Evolutionary conservation across 2,888 invertebrate species (phyloP).

Genomic region (Apoda limacodes): DNA sequence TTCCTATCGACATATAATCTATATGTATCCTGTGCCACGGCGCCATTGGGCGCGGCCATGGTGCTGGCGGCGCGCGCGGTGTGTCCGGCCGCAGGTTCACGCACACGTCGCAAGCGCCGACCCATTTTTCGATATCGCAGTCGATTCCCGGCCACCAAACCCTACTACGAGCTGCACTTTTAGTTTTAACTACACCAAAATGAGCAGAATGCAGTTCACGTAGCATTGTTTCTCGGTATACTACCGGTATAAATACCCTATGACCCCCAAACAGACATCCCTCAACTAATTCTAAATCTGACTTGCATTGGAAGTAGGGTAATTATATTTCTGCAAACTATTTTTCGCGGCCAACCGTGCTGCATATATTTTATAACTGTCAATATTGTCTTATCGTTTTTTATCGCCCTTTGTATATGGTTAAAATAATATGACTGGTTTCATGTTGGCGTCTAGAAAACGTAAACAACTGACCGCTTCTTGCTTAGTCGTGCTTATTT

Average conservation of each 20-base stretch:
- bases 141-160: slow-evolving; percentile 18
- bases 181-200: slow-evolving; percentile 17
- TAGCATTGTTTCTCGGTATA: slow-evolving; percentile 9
- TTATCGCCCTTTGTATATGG: slow-evolving; percentile 10
- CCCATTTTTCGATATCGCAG: slow-evolving; percentile 13
- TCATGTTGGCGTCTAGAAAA: too few relatives aligned
- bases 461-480: too few relatives aligned
- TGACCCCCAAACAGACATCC: slow-evolving; percentile 16
- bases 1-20: slow-evolving; percentile 16
- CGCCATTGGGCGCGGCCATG: slow-evolving; percentile 13
- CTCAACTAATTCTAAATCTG: slow-evolving; percentile 14
- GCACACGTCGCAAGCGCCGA: slow-evolving; percentile 6
- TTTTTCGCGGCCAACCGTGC: slow-evolving; percentile 18
- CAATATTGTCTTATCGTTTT: slow-evolving; percentile 7
- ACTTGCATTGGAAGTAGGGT: slow-evolving; percentile 17
- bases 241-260: slow-evolving; percentile 12
- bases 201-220: slow-evolving; percentile 14
- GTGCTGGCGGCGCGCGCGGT: slow-evolving; percentile 15
- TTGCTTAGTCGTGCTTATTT: too few relatives aligned
- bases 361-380: slow-evolving; percentile 16
- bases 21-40: slow-evolving; percentile 17
- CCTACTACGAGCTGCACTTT: too few relatives aligned
- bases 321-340: slow-evolving; percentile 8
- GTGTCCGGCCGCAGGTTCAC: slow-evolving; percentile 9
- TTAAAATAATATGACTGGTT: slow-evolving; percentile 9